Base-by-base conservation (phyloP, 2,888 invertebrate genomes). In the Bombyx huttoni region DNA sequence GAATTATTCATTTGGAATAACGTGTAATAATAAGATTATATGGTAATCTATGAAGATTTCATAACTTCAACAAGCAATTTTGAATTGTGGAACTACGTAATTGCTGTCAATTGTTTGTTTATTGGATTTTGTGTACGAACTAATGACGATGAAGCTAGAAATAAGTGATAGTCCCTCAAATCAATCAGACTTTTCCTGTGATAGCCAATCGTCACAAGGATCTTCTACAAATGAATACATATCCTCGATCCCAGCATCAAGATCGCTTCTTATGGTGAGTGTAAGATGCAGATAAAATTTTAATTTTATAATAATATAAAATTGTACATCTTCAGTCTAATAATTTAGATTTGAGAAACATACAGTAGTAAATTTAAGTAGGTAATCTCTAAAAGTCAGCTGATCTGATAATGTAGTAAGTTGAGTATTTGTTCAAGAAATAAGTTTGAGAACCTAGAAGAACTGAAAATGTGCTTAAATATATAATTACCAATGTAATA, bases 111-210 rank as follows among this genome's bases (percentile, higher is more conserved):
- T 40, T 40, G 24, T 24, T 40, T 40, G 12, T 12, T 50, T 54
- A 48, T 66, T 67, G 66, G 61, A 8, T 60, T 53, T 58, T 62
- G 52, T 60, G 60, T 58, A 62, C 61, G 73, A 68, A 77, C 77
- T 73, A 54, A 84, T 85, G 85, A 85, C 81, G 71, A 91, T 91
- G 91, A 91, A 91, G 88, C 81, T 90, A 61, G 91, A 91, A 69
- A 85, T 90, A 54, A 89, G 90, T 78, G 91, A 91, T 72, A 89
- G 83, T 62, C 84, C 90, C 61, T 91, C 91, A 60, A 91, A 91
- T 74, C 90, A 90, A 69, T 91, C 91, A 54, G 91, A 90, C 77
- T 89, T 83, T 61, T 91, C 91, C 58, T 90, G 89, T 73, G 90
- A 91, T 70, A 91, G 90, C 67, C 90, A 90, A 60, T 89, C 89